Base-by-base conservation (phyloP, 2,113 vertebrate genomes). In the Oriolus oriolus region DNA sequence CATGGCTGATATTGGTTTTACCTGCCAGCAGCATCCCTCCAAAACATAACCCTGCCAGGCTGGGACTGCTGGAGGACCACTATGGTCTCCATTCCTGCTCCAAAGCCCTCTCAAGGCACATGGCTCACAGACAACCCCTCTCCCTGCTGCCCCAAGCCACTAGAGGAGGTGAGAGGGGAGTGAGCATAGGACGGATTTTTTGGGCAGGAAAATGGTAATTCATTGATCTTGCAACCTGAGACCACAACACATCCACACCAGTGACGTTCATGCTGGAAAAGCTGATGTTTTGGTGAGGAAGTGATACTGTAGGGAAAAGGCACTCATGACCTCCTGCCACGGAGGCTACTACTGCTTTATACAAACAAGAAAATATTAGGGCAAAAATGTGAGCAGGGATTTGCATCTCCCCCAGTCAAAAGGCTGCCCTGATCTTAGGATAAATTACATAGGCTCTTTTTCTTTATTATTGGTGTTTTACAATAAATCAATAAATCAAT, bases 311-410 rank as follows among this genome's bases (percentile, higher is more conserved):
- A 50, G 30, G n/a, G n/a, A 87, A 83, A 93, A 89, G 23, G 11
- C 26, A 28, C 13, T 37, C 45, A 26, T 18, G n/a, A 57, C 30
- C 53, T 76, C 49, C 37, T 61, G 37, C 41, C 26, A 39, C 6
- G 16, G 23, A 64, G 24, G 37, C 15, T 88, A 50, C 53, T 84
- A 30, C 23, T 84, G 28, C 47, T 91, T 65, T 37, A 50, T 13
- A 49, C 28, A 89, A 84, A 73, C 30, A 84, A 82, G 52, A 66
- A 91, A 93, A 76, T 52, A 84, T 20, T 56, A 71, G 24, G 44
- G 49, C 18, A 91, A 91, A 94, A 90, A 94, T 37, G 27, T 90
- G 79, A 89, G 82, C 41, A 83, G 19, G 27, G 49, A 73, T 64
- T 87, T 85, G 31, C 23, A 79, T 41, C 16, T 89, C 41, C 42